These are phyloP conservation scores for Sialis lutaria DNA, from an alignment of 2,888 invertebrate genomes.

Conservation along the genomic window DNA sequence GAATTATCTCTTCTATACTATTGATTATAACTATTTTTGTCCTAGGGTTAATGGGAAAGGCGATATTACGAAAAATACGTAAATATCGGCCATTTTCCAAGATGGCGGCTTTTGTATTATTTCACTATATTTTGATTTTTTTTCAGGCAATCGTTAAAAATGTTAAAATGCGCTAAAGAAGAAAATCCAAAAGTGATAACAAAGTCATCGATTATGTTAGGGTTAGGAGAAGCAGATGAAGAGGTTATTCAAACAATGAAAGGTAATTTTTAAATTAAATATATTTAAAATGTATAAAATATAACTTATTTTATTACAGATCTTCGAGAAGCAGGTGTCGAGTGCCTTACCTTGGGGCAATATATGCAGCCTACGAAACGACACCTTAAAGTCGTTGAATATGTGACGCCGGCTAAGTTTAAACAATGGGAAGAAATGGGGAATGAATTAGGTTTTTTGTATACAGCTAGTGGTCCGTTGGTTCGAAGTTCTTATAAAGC, in stretches of 20 bases:
- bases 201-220: constrained; percentile 97
- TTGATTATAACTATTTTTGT: too few relatives aligned
- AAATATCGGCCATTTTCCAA: too few relatives aligned
- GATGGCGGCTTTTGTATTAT: too few relatives aligned
- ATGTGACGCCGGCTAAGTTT: constrained; percentile 90
- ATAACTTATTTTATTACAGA: constrained; percentile 31
- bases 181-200: constrained; percentile 72
- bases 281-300: not conserved
- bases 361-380: constrained; percentile 99
- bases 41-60: too few relatives aligned
- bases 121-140: not conserved
- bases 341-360: constrained; percentile 93
- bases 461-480: constrained; percentile 93
- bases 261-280: constrained; percentile 25
- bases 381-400: constrained; percentile 87
- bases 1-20: too few relatives aligned
- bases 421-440: constrained; percentile 73
- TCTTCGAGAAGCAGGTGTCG: constrained; percentile 64
- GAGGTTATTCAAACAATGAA: constrained; percentile 74
- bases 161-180: constrained; percentile 66
- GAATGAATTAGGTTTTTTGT: constrained; percentile 74
- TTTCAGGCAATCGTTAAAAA: constrained; percentile 63
- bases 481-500: constrained; percentile 95
- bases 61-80: too few relatives aligned
- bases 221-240: constrained; percentile 77